A percentile compares a stretch with the other conserved stretches of the same genome.
These are phyloP conservation scores for Platysternon megacephalum DNA, from an alignment of 2,113 vertebrate genomes.

Conservation along the genomic window DNA sequence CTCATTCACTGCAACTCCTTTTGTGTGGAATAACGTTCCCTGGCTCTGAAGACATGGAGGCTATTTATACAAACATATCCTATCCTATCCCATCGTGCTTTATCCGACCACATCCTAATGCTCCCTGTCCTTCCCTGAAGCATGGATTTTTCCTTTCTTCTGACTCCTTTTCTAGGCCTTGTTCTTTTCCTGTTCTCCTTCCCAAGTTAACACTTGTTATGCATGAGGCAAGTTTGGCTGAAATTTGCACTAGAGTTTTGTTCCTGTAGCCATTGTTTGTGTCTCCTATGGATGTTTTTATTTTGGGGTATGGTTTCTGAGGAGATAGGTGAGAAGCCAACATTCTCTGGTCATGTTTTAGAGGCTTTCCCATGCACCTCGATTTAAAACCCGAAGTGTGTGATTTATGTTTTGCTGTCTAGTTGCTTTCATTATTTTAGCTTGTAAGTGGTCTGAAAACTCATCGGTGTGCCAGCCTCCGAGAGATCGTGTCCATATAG, in stretches of 20 bases:
- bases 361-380: neutral
- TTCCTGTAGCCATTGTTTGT: neutral
- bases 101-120: neutral
- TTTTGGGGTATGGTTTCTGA: neutral
- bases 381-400: neutral
- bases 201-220: neutral
- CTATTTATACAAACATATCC: neutral
- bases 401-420: neutral
- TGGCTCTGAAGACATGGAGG: neutral
- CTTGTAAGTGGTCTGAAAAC: neutral
- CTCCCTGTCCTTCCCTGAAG: neutral
- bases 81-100: neutral
- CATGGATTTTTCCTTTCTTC: neutral
- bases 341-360: neutral
- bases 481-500: neutral
- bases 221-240: neutral
- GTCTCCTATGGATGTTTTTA: neutral
- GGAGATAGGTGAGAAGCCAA: neutral
- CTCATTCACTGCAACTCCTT: neutral
- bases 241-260: neutral
- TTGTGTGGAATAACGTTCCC: neutral
- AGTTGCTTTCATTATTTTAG: neutral
- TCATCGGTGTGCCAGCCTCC: neutral
- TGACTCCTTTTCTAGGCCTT: neutral
- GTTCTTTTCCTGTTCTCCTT: neutral